Base-by-base conservation (phyloP, 2,888 invertebrate species). In the Limnephilus auricula region DNA sequence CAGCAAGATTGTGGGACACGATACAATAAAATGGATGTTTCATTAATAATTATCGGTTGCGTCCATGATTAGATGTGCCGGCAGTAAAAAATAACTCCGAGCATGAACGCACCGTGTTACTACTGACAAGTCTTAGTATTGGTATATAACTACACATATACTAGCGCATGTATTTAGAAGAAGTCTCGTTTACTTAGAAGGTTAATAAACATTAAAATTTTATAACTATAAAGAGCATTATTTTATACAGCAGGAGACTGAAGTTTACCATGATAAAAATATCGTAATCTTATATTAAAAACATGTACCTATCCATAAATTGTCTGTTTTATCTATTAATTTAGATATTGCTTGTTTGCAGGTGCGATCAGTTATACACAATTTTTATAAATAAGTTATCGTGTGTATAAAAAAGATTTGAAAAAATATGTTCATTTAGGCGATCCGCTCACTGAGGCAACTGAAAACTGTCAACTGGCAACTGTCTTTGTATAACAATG, bases 1-100 rank as follows among this genome's bases (percentile, higher is more conserved):
- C 31, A 32, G 2, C 34, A n/a, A 31, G 31, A 82, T 32, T 12
- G 18, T 32, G 34, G n/a, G 34, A 82, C 82, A 82, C 82, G 82
- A 82, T 82, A 25, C 34, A 32, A 82, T 82, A 34, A 82, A 82
- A 82, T 25, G 18, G 32, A 37, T 32, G 18, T 37, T 82, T 82
- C 82, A 82, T 82, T 34, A 82, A 15, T 82, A 82, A 32, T 82
- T 32, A 82, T 34, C 34, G 82, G 82, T 34, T 34, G 82, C 34
- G 32, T 82, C 34, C 34, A 18, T 82, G 32, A 82, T 82, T 34
- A 82, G 25, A 82, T 34, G 34, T 31, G n/a, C 25, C 32, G 34
- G 10, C 34, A 25, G 25, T 65, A 34, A 13, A 34, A 82, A 82
- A 82, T 82, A 34, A 10, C 34, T 32, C 80, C 32, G 82, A 34